Evolutionary conservation across 2,888 invertebrate species (phyloP).

Genomic region (Mechanitis messenoides): DNA sequence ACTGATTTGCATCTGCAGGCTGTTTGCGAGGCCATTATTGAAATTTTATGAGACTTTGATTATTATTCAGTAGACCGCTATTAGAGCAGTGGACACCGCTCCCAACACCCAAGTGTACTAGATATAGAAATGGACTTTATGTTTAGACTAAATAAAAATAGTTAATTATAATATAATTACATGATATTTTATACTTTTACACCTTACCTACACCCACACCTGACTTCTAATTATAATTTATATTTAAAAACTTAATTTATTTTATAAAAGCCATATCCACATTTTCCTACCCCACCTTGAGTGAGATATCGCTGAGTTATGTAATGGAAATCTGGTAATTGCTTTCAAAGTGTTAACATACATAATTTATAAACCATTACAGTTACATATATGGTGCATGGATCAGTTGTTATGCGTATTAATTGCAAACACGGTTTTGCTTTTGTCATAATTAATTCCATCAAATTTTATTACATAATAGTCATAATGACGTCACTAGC

Average conservation of each 20-base stretch:
- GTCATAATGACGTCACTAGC: not conserved
- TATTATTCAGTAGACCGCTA: conserved; percentile 76
- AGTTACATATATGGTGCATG: conserved; percentile 30
- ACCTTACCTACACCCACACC: too few species aligned
- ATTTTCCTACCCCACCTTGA: conserved; percentile 43
- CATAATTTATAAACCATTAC: conserved; percentile 61
- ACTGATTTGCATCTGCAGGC: conserved; percentile 62
- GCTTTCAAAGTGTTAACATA: conserved; percentile 70
- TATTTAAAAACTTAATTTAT: not conserved
- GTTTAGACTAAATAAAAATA: not conserved
- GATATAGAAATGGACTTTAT: conserved; percentile 38
- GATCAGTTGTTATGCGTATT: conserved; percentile 35
- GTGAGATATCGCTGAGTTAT: conserved; percentile 70
- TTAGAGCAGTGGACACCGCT: conserved; percentile 69
- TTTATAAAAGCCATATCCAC: conserved; percentile 36
- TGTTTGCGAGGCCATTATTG: conserved; percentile 69
- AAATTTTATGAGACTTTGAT: conserved; percentile 76
- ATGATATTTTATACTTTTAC: not conserved
- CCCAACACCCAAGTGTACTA: conserved; percentile 34
- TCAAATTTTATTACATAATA: not conserved
- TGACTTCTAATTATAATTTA: too few species aligned
- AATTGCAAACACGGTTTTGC: conserved; percentile 27
- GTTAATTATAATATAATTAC: not conserved
- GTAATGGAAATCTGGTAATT: conserved; percentile 74
- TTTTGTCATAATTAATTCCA: conserved; percentile 11